Percentiles rank a stretch among this genome's conserved stretches.
These are phyloP conservation scores for Lagopus muta DNA, from an alignment of 2,113 vertebrate genomes.

Conservation along the genomic window DNA sequence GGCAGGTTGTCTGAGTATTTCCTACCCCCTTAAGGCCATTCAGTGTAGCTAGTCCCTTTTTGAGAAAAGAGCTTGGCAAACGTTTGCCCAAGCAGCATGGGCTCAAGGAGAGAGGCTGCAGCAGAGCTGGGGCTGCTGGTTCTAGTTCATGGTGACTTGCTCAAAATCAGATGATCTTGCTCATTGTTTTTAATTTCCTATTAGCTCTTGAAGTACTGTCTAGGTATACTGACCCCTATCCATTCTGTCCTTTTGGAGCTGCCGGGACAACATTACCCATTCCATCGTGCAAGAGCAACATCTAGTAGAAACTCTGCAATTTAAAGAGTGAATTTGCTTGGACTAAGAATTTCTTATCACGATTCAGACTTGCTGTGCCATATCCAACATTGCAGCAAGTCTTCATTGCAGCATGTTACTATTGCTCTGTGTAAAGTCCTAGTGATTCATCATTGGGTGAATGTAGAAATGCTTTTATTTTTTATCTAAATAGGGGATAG, in stretches of 20 bases:
- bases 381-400: background rate
- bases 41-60: background rate
- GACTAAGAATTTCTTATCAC: background rate
- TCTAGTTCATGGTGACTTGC: fast-evolving
- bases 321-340: background rate
- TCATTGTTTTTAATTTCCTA: background rate
- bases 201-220: background rate
- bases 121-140: background rate
- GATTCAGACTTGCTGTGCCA: background rate
- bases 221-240: background rate
- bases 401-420: background rate
- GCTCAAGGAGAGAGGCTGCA: background rate
- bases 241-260: background rate
- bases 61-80: background rate
- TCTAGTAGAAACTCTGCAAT: background rate
- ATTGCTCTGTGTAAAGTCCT: background rate
- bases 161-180: background rate
- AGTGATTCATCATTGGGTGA: background rate
- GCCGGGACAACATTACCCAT: background rate
- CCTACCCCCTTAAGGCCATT: background rate
- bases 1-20: background rate
- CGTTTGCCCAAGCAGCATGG: background rate
- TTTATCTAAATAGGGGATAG: background rate
- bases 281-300: background rate
- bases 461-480: background rate